phyloP scores from a whole-genome alignment of 2,888 invertebrate genomes.

The Pseudococcus viburni region DNA sequence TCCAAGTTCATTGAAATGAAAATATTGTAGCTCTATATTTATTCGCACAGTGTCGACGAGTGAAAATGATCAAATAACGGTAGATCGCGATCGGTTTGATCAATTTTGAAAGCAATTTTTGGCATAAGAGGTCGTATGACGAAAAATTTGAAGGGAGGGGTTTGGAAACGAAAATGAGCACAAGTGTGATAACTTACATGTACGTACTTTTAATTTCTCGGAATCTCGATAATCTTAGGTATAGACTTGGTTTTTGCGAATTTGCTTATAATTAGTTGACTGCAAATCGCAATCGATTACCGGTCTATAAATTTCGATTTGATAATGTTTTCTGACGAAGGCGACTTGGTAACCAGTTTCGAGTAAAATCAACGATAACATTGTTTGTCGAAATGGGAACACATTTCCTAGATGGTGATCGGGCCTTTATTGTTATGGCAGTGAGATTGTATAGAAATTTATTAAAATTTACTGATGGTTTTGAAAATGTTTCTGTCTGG shows the following conservation, averaged over 20 bases:
- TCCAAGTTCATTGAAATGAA: constrained; percentile 37
- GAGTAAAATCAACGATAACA: not conserved
- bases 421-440: too few species aligned
- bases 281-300: not conserved
- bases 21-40: not conserved
- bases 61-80: not conserved
- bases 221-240: not conserved
- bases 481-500: too few species aligned
- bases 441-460: too few species aligned
- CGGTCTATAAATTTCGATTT: constrained; percentile 22
- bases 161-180: not conserved
- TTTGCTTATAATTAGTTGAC: not conserved
- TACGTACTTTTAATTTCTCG: not conserved
- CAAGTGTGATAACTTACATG: not conserved
- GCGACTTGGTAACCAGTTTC: not conserved
- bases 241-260: not conserved
- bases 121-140: not conserved
- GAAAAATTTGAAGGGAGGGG: not conserved
- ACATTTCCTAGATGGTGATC: not conserved
- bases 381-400: not conserved
- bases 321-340: not conserved
- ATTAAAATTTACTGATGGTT: too few species aligned
- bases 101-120: not conserved
- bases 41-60: not conserved
- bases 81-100: not conserved